Conservation (phyloP, 2,888 invertebrate species). For the Marronus borbonicus region DNA sequence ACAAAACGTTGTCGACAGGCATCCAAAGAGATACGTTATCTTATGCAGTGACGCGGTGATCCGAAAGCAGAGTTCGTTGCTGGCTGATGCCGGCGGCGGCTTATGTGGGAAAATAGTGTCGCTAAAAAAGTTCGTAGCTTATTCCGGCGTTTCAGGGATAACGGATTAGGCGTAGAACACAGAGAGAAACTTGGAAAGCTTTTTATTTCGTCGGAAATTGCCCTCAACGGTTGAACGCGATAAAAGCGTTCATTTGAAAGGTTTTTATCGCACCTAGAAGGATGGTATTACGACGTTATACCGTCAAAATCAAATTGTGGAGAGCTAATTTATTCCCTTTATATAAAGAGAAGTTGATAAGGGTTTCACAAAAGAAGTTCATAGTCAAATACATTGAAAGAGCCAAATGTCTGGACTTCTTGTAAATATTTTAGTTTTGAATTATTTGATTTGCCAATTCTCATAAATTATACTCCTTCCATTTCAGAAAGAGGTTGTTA, state of each 20-base stretch:
- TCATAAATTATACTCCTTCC: too few species aligned
- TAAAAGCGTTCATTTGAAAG: slow-evolving; percentile 33
- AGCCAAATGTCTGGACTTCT: too few species aligned
- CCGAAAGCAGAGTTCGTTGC: slow-evolving; percentile 12
- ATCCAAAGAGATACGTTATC: slow-evolving; percentile 16
- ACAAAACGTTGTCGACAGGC: too few species aligned
- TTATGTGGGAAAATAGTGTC: slow-evolving; percentile 10
- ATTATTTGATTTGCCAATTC: too few species aligned
- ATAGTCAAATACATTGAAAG: too few species aligned
- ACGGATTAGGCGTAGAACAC: slow-evolving; percentile 21
- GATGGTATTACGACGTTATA: slow-evolving; percentile 11
- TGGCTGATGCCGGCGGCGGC: slow-evolving; percentile 16
- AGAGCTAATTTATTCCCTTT: slow-evolving; percentile 1
- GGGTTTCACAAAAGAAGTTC: not conserved
- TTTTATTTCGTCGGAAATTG: slow-evolving; percentile 42
- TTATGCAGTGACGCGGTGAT: slow-evolving; percentile 41
- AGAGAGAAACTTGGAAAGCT: slow-evolving; percentile 24
- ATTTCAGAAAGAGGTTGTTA: too few species aligned
- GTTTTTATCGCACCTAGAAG: slow-evolving; percentile 27
- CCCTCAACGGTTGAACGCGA: slow-evolving; percentile 32
- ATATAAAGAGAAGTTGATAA: not conserved
- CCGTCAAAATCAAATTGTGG: slow-evolving; percentile 22
- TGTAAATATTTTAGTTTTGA: too few species aligned
- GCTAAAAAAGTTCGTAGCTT: slow-evolving; percentile 24
- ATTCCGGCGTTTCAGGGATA: slow-evolving; percentile 14